These are phyloP conservation scores for Galago senegalensis DNA, from an alignment of 2,797 vertebrate genomes.

Conservation along the genomic window DNA sequence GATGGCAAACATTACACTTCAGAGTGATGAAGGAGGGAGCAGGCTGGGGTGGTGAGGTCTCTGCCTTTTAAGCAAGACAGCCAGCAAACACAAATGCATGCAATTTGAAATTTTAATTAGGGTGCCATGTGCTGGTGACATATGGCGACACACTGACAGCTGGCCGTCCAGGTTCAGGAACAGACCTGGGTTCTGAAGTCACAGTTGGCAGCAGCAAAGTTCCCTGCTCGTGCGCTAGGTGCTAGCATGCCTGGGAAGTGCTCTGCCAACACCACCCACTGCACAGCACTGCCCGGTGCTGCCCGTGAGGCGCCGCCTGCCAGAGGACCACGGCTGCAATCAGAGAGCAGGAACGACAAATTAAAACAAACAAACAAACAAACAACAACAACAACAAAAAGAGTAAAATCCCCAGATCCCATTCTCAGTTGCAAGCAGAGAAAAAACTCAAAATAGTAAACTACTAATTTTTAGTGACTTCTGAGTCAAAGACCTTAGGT, in stretches of 20 bases:
- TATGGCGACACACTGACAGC: slow-evolving; percentile 91
- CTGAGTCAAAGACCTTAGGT: slow-evolving; percentile 32
- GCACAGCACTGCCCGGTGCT: slow-evolving; percentile 82
- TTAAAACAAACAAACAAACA: neutral
- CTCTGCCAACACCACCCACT: slow-evolving; percentile 87
- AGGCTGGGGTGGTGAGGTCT: slow-evolving; percentile 71
- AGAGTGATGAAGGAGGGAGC: slow-evolving; percentile 27
- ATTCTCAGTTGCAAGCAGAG: slow-evolving; percentile 44
- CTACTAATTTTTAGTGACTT: slow-evolving; percentile 68
- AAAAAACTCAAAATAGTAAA: neutral
- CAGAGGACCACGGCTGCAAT: slow-evolving; percentile 41
- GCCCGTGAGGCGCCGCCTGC: neutral
- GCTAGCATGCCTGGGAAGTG: slow-evolving; percentile 89
- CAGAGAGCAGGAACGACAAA: slow-evolving; percentile 65
- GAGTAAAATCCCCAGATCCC: slow-evolving; percentile 43
- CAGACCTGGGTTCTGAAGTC: slow-evolving; percentile 92
- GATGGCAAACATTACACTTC: slow-evolving; percentile 64
- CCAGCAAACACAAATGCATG: slow-evolving; percentile 83
- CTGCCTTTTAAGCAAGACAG: slow-evolving; percentile 82
- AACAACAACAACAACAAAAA: neutral
- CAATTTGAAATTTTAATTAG: slow-evolving; percentile 91
- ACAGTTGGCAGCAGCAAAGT: slow-evolving; percentile 91
- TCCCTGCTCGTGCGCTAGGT: slow-evolving; percentile 90
- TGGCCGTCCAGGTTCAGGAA: slow-evolving; percentile 90
- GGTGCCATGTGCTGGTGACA: slow-evolving; percentile 92